Evolutionary conservation across 1,140 invertebrate genomes (phyloP), one percentile per base, ranked within the genome.

Genomic region (Drosophila malerkotliana): DNA sequence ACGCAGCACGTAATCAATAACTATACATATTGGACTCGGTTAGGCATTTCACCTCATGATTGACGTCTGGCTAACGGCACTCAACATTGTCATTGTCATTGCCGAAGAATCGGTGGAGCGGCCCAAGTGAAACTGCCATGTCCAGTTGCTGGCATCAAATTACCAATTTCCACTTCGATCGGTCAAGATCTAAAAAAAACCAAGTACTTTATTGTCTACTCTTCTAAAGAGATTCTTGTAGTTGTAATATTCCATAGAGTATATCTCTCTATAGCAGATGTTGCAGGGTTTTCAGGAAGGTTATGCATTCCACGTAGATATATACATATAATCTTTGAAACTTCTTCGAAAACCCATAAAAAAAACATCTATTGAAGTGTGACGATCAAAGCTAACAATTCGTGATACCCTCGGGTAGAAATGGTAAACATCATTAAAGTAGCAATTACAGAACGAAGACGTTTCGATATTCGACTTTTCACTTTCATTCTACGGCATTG

Each of bases 1-100:
- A 63, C 83, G 61, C 66, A 53, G 81, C 81, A 85, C 81, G 81
- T 85, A 87, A 85, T 88, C 82, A 62, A 87, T 87, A 75, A 82
- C 58, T 47, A 44, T 63, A 63, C 59, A 58, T 62, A 73, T 75
- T 66, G 60, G 41, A 58, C 18, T 64, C 55, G 58, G 55, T 54
- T 57, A 58, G 68, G 66, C 60, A 74, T 87, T 88, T 88, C 82
- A 88, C 78, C 67, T 62, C 48, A 55, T 80, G 81, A 74, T 77
- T 77, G 74, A 59, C 58, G 69, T 48, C 57, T 74, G 51, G 60
- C 79, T 87, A 85, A 85, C 83, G 82, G 82, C 59, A 83, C 44
- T 59, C 60, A 39, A 52, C 57, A 74, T 72, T 72, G 71, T 57
- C 79, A 83, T 79, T 67, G 83, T 81, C 83, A 88, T 79, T 66